Evolutionary conservation across 2,888 invertebrate species (phyloP), one percentile per base, ranked within the genome.

Genomic region (Leptarthrus brevirostris): DNA sequence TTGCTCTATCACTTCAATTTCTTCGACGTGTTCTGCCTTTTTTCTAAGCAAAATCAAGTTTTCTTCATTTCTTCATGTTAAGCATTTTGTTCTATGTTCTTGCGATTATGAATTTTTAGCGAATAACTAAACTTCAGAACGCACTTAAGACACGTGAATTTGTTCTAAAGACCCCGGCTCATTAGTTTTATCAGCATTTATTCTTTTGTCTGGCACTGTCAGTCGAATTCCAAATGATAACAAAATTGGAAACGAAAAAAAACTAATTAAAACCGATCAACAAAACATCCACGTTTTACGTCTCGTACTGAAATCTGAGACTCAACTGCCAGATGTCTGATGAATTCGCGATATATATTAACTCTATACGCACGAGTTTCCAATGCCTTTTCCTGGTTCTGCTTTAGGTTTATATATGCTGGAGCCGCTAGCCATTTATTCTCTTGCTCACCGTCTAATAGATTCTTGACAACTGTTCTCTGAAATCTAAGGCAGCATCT

Each of bases 291-390:
- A n/a, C 61, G 61, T 22, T 61, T 52, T 36, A 71, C 58, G 74
- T 74, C 58, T 47, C 74, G 71, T 56, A 20, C 70, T 58, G 70
- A 71, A 58, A 58, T 74, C 70, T 61, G 70, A 56, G 49, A 58
- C 74, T 74, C 74, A 69, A 74, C 74, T 74, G 61, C 34, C 74
- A 61, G 40, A 61, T 61, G 61, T 40, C 34, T 30, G 40, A 20
- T 16, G 40, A 20, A 61, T 61, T 16, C 20, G 34, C 18, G 20
- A 40, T 61, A 61, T 61, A 36, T 61, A 61, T 20, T 61, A 18
- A 30, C 36, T 18, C 40, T n/a, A n/a, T n/a, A 40, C 61, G 61
- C 61, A 40, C 61, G 61, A 56, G 56, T 40, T 61, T 16, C 34
- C 40, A 61, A 61, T 61, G 40, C 61, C 12, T 40, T 61, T 61